phyloP scores from a whole-genome alignment of 2,113 vertebrate genomes.

The Cisticola juncidis region DNA sequence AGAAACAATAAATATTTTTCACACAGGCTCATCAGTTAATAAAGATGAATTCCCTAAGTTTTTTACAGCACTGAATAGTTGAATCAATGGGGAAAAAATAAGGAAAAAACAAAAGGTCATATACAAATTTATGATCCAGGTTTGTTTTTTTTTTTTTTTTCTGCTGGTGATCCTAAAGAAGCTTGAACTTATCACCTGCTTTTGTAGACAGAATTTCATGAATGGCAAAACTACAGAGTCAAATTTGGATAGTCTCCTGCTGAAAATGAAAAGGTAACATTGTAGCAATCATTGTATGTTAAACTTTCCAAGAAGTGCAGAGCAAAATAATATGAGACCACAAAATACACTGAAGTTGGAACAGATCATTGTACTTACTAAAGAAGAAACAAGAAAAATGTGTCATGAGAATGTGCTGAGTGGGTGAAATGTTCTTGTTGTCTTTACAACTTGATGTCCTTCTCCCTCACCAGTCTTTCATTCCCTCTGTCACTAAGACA shows the following conservation, averaged over 20 bases:
- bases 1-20: slow-evolving; percentile 54
- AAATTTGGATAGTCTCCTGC: background rate
- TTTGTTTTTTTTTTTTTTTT: background rate
- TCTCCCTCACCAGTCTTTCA: background rate
- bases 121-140: slow-evolving; percentile 19
- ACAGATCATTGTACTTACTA: background rate
- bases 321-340: background rate
- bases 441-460: background rate
- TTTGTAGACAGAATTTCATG: background rate
- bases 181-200: background rate
- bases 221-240: background rate
- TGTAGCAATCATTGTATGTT: background rate
- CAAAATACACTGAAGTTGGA: background rate
- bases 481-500: background rate
- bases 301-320: background rate
- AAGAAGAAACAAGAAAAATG: background rate
- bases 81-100: background rate
- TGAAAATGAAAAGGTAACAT: background rate
- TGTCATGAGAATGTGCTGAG: background rate
- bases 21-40: background rate
- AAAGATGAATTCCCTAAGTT: background rate
- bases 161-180: background rate
- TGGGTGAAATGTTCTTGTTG: background rate
- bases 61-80: background rate
- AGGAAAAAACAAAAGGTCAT: background rate